Percentiles rank a stretch among this genome's conserved stretches.
Evolutionary conservation across 2,888 invertebrate genomes (phyloP).

Genomic region (Drosophila dives): DNA sequence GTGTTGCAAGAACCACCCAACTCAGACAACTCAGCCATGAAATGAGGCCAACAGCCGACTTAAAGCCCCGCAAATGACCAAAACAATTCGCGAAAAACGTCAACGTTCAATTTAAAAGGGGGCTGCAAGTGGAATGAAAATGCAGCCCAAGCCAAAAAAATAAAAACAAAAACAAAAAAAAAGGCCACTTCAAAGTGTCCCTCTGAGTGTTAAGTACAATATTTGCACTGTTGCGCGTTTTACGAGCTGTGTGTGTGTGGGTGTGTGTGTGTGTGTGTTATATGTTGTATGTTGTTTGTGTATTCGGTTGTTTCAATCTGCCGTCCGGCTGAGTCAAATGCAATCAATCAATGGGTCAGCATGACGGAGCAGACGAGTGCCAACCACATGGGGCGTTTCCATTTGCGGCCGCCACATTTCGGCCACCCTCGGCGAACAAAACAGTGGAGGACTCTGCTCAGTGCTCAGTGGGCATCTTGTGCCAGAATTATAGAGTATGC

Average conservation of each 20-base stretch:
- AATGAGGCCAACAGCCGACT: conserved; percentile 40
- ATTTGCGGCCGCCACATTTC: conserved; percentile 71
- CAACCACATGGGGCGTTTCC: conserved; percentile 81
- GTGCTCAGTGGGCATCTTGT: conserved; percentile 38
- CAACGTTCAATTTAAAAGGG: conserved; percentile 65
- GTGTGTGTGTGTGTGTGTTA: background rate
- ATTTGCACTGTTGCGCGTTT: conserved; percentile 76
- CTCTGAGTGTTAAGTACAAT: conserved; percentile 79
- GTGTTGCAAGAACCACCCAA: conserved; percentile 37
- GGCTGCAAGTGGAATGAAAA: background rate
- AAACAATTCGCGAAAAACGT: conserved; percentile 53
- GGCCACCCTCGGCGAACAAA: conserved; percentile 68
- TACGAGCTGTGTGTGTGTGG: conserved; percentile 58
- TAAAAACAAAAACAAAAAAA: background rate
- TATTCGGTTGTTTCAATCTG: conserved; percentile 1
- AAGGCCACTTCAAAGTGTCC: conserved; percentile 61
- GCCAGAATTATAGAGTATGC: background rate
- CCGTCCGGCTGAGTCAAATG: conserved; percentile 54
- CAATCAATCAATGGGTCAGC: conserved; percentile 81
- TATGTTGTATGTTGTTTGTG: background rate
- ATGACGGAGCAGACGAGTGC: conserved; percentile 53
- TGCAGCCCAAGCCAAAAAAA: background rate
- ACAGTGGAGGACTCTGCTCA: conserved; percentile 3
- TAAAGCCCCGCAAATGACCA: conserved; percentile 64
- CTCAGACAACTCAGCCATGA: conserved; percentile 6